These are phyloP conservation scores for Liolophura sinensis DNA, from an alignment of 1,140 invertebrate genomes.

Conservation along the genomic window DNA sequence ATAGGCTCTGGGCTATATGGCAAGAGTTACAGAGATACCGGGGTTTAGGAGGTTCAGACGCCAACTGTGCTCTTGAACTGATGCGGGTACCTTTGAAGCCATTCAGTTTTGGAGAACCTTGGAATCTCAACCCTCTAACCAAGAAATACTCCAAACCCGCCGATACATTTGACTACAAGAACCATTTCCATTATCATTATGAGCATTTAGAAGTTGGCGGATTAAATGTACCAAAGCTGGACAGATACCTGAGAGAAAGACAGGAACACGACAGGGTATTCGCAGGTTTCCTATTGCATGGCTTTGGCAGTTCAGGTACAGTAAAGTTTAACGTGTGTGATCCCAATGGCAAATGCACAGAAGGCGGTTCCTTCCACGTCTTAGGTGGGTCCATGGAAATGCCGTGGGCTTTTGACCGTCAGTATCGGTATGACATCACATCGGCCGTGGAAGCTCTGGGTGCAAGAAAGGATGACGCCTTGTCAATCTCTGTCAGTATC, in stretches of 20 bases:
- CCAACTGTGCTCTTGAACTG: constrained; percentile 27
- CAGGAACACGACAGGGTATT: constrained; percentile 7
- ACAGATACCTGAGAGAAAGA: constrained; percentile 19
- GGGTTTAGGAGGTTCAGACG: constrained; percentile 17
- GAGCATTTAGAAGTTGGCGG: constrained; percentile 25
- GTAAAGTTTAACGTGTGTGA: constrained; percentile 5
- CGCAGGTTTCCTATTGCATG: constrained; percentile 5
- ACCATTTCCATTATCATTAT: constrained; percentile 21
- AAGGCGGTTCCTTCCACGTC: constrained; percentile 20
- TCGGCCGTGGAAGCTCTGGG: constrained; percentile 13
- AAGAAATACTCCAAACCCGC: constrained; percentile 20
- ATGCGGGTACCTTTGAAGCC: constrained; percentile 25
- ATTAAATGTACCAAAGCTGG: constrained; percentile 13
- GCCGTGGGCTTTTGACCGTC: constrained; percentile 24
- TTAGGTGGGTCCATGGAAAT: constrained; percentile 24
- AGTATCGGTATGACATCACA: constrained; percentile 26
- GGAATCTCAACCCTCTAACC: constrained; percentile 24
- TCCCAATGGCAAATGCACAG: neutral
- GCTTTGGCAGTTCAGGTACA: constrained; percentile 2
- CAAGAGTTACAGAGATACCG: constrained; percentile 25
- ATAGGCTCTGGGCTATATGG: constrained; percentile 29
- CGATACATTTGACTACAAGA: constrained; percentile 22
- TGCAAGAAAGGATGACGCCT: constrained; percentile 13
- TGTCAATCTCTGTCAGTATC: constrained; percentile 13
- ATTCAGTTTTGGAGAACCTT: constrained; percentile 27